These are phyloP conservation scores for Myiopsitta monachus DNA, from an alignment of 2,113 vertebrate genomes.

Conservation along the genomic window DNA sequence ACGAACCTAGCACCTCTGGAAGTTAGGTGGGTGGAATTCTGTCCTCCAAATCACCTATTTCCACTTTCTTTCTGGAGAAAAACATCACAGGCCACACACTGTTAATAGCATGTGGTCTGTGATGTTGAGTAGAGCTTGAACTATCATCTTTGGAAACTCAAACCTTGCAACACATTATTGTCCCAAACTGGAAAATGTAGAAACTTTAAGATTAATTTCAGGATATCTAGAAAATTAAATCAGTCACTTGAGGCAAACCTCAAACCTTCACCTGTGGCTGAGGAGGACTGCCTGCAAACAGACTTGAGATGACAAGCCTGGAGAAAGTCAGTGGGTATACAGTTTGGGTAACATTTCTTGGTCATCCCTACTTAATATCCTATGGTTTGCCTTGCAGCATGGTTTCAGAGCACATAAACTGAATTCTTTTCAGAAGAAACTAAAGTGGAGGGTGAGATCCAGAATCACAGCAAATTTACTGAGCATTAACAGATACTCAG, in stretches of 20 bases:
- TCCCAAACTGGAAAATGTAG: neutral
- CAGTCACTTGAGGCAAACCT: neutral
- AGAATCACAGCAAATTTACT: neutral
- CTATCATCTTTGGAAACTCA: neutral
- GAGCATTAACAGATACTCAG: neutral
- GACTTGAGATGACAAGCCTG: neutral
- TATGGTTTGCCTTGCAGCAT: neutral
- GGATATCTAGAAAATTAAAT: neutral
- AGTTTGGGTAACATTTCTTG: neutral
- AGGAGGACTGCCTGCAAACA: neutral
- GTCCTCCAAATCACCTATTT: neutral
- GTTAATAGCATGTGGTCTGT: neutral
- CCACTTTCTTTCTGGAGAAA: neutral
- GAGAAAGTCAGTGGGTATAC: neutral
- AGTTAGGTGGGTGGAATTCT: neutral
- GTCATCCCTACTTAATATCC: neutral
- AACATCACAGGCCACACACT: neutral
- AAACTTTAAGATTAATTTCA: neutral
- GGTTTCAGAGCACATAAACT: neutral
- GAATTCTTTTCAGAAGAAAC: neutral
- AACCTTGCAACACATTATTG: neutral
- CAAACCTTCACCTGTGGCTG: neutral
- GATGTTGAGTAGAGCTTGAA: neutral
- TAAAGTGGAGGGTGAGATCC: neutral
- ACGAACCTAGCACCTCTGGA: neutral